These are phyloP conservation scores for Pseudomugil tenellus DNA, from an alignment of 2,797 vertebrate species.

Conservation along the genomic window DNA sequence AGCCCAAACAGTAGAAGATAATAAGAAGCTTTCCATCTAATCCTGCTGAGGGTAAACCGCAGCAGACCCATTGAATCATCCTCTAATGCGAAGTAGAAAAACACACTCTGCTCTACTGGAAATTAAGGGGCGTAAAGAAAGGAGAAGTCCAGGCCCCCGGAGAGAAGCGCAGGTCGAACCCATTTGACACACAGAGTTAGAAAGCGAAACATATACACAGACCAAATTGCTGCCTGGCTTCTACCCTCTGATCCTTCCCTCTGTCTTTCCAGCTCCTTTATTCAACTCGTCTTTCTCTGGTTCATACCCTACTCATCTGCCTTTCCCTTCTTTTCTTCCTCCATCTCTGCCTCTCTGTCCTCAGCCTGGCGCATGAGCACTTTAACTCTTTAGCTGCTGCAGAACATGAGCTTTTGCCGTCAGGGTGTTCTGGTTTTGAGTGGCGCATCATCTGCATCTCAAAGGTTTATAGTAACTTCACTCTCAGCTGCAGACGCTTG, in stretches of 20 bases:
- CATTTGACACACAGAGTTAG: slow-evolving; percentile 57
- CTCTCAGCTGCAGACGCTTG: slow-evolving; percentile 6
- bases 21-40: slow-evolving; percentile 70
- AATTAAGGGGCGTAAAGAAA: slow-evolving; percentile 44
- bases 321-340: neutral
- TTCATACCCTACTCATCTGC: neutral
- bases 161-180: slow-evolving; percentile 50
- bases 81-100: slow-evolving; percentile 62
- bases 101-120: slow-evolving; percentile 56
- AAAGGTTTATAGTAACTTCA: slow-evolving; percentile 29
- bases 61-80: slow-evolving; percentile 67
- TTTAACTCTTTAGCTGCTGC: slow-evolving; percentile 57
- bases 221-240: slow-evolving; percentile 26
- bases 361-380: slow-evolving; percentile 27
- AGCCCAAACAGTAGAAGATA: slow-evolving; percentile 62
- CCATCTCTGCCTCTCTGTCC: slow-evolving; percentile 17
- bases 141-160: slow-evolving; percentile 26
- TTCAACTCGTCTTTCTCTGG: slow-evolving; percentile 8
- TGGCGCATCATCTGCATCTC: slow-evolving; percentile 20
- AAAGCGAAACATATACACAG: slow-evolving; percentile 40
- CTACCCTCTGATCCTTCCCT: slow-evolving; percentile 29
- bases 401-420: slow-evolving; percentile 39
- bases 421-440: slow-evolving; percentile 26
- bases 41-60: slow-evolving; percentile 65
- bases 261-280: neutral